A percentile compares a stretch with the other conserved stretches of the same genome.
phyloP scores from a whole-genome alignment of 2,113 vertebrate genomes.

The Solea solea region DNA sequence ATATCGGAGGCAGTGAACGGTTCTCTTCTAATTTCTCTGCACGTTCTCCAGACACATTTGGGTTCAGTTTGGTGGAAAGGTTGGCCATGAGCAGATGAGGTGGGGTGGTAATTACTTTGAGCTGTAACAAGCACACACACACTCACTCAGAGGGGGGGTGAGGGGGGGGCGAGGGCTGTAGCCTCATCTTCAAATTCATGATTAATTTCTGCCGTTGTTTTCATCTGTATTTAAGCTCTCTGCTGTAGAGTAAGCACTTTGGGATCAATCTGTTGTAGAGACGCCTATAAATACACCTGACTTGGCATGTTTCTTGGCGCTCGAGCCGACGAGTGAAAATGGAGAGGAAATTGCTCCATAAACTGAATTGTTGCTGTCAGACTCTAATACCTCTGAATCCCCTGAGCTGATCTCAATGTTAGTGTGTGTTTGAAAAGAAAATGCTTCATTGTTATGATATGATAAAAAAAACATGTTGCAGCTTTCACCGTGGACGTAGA shows the following conservation, averaged over 20 bases:
- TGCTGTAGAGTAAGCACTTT: constrained; percentile 42
- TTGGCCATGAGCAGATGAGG: constrained; percentile 57
- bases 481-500: background rate
- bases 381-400: constrained; percentile 45
- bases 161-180: background rate
- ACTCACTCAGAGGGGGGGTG: background rate
- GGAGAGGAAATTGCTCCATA: constrained; percentile 29
- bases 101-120: constrained; percentile 58
- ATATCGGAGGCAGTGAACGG: constrained; percentile 58
- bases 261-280: constrained; percentile 18
- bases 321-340: constrained; percentile 11
- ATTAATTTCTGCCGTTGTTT: constrained; percentile 42
- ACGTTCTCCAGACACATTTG: constrained; percentile 43
- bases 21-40: constrained; percentile 54
- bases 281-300: constrained; percentile 47
- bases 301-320: constrained; percentile 32
- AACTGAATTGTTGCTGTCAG: constrained; percentile 41
- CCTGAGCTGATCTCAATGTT: constrained; percentile 40
- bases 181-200: constrained; percentile 30
- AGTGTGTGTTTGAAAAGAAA: constrained; percentile 2
- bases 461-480: constrained; percentile 7
- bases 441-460: constrained; percentile 10
- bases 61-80: constrained; percentile 45
- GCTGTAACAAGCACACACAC: constrained; percentile 21
- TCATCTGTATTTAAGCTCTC: constrained; percentile 39